Conservation (phyloP, 2,888 invertebrate genomes). For the Scaptomyza reducta region DNA sequence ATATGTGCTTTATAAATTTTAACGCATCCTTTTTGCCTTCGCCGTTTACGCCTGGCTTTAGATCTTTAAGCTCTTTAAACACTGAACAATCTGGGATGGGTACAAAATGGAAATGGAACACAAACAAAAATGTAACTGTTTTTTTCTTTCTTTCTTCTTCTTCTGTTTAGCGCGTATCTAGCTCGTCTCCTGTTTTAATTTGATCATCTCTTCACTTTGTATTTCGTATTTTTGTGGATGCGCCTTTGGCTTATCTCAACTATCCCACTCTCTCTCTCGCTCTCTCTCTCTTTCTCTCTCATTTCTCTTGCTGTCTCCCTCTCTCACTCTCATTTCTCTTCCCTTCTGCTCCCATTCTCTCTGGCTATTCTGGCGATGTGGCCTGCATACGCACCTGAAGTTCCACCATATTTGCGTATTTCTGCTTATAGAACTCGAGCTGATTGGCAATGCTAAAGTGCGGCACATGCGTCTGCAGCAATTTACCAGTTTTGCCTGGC, state of each 20-base stretch:
- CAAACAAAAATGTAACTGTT: not conserved
- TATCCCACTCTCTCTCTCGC: not conserved
- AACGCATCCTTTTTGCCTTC: no score
- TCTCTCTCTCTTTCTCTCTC: not conserved
- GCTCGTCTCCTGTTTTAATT: no score
- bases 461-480: constrained; percentile 81
- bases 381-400: constrained; percentile 81
- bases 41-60: no score
- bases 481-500: constrained; percentile 70
- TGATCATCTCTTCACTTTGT: no score
- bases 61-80: no score
- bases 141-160: no score
- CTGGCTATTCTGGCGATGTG: constrained; percentile 34
- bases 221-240: no score
- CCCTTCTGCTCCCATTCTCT: not conserved
- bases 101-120: no score
- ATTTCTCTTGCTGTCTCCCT: not conserved
- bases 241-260: not conserved
- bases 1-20: no score
- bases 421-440: constrained; percentile 84
- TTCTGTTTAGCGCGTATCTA: no score
- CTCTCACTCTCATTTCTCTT: not conserved
- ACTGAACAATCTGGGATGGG: no score
- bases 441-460: constrained; percentile 82
- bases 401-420: constrained; percentile 83